Evolutionary conservation across 2,888 invertebrate genomes (phyloP), one percentile per base, ranked within the genome.

Genomic region (Diabrotica balteata): DNA sequence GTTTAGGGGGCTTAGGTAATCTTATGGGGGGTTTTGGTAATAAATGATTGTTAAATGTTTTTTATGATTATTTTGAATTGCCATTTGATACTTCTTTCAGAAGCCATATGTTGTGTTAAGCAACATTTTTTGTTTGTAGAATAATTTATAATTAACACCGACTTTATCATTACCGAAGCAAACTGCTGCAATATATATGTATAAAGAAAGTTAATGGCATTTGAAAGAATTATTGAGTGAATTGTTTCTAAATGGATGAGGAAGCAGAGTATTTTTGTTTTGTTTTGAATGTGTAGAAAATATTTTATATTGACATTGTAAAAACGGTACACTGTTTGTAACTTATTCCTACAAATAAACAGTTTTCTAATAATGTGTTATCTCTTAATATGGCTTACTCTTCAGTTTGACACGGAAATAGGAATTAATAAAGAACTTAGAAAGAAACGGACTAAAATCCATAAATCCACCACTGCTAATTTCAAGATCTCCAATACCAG

Each of bases 11-110:
- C 54, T 77, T 86, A 69, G 84, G 86, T 17, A 89, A 88, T 83
- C 82, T 89, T 73, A 88, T 89, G 87, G 86, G 88, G 61, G 86
- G 87, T 68, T 86, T 88, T 72, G 88, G 88, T 67, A 86, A 86
- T 47, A 86, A 86, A 77, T 86, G 76, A 70, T 58, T 11, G 53
- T 66, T 46, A 64, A 59, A 46, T 64, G 7, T 63, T 50, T 65
- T 59, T 32, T 32, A 32, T 32, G 32, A 32, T 32, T 32, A 32
- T 32, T 32, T 32, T 32, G 32, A 32, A 32, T 32, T 32, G 32
- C 32, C 32, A 32, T 32, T 32, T 32, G 32, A 32, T 32, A 32
- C 32, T 32, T 32, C 32, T 32, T 32, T 32, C 32, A 32, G 32
- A 32, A 32, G 32, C 32, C 32, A 32, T 32, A 32, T 32, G 32